phyloP scores from a whole-genome alignment of 2,797 vertebrate genomes.

The Sebastes aleutianus region DNA sequence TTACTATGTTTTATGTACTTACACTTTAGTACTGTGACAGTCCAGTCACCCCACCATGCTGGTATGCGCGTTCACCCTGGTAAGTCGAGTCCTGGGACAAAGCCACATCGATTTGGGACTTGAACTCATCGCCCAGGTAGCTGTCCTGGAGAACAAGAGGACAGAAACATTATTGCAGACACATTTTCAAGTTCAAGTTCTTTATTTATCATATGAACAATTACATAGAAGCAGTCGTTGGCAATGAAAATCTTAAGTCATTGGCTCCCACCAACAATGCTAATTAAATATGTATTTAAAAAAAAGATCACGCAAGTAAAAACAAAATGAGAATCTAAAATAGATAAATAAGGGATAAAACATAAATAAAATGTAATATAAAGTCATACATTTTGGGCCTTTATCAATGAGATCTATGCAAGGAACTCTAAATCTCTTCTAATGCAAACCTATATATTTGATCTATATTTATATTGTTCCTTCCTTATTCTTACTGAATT shows the following conservation, averaged over 20 bases:
- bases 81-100: conserved; percentile 99
- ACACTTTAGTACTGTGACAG: conserved; percentile 99
- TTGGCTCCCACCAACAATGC: neutral
- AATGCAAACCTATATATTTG: neutral
- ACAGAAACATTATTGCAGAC: neutral
- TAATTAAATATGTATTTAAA: neutral
- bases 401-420: neutral
- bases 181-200: neutral
- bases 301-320: neutral
- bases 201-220: neutral
- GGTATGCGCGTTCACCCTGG: conserved; percentile 99
- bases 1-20: conserved; percentile 66
- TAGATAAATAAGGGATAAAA: neutral
- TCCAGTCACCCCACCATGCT: conserved; percentile 98
- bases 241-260: neutral
- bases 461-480: neutral
- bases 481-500: neutral
- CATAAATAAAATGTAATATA: neutral
- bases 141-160: conserved; percentile 87
- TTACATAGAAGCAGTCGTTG: neutral
- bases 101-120: conserved; percentile 99
- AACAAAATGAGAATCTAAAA: neutral
- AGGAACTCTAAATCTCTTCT: neutral
- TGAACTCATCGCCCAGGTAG: conserved; percentile 99
- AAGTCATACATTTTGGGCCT: too few relatives aligned